Base-by-base conservation (phyloP, 2,888 invertebrate genomes). In the Orthonevra nobilis region DNA sequence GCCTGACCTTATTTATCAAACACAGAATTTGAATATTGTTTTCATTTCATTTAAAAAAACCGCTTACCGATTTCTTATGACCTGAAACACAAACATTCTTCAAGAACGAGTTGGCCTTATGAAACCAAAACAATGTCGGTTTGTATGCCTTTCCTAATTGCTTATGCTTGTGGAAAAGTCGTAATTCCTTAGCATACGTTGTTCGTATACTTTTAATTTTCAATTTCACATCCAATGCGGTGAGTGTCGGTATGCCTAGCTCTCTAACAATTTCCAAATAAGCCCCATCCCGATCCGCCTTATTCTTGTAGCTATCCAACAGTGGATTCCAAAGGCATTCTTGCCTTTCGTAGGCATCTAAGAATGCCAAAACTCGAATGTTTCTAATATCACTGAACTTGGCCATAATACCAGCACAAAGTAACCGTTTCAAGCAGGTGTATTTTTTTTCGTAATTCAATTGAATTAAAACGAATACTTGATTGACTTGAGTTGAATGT, bases 191-290 rank as follows among this genome's bases (percentile, higher is more conserved):
- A 19, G 86, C 85, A 69, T 87, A 88, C 23, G 87, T 87, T 1
- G 88, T 88, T 54, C 88, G 83, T n/a, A 88, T 85, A 14, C 86
- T 86, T 68, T 89, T 89, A 4, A 88, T 87, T 84, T 88, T 89
- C 1, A 87, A 73, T 54, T 88, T 87, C 2, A 88, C 83, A 75
- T 86, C 86, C 34, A 83, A 81, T 2, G 83, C 83, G 10, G 86
- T 85, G 42, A 88, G 58, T 19, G 84, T 83, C 1, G 84, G 81
- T 28, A 86, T 84, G 54, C 86, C 84, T 0, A 88, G 82, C 56
- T 86, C 83, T 1, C 82, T 81, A 2, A 86, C 84, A 17, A 87
- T 87, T 15, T 82, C 82, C 48, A 83, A 64, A 52, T 87, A 86
- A 0, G 87, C 87, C 34, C 82, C 83, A 42, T 87, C 85, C 10